These are phyloP conservation scores for Apamea monoglypha DNA, from an alignment of 2,888 invertebrate genomes.

Conservation along the genomic window DNA sequence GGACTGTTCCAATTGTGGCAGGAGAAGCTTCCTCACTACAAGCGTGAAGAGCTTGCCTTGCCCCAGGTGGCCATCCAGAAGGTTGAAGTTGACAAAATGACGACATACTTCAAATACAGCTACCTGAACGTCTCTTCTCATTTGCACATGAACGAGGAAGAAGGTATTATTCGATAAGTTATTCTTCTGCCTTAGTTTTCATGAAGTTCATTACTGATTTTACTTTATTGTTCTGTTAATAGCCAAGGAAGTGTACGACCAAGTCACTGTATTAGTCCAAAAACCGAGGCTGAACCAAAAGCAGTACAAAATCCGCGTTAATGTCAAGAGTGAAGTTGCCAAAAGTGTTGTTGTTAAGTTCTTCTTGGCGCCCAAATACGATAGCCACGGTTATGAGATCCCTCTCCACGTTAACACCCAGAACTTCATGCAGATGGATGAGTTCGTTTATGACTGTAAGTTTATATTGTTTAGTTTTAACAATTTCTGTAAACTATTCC, in stretches of 20 bases:
- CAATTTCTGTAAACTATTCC: neutral
- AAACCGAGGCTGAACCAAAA: slow-evolving; percentile 93
- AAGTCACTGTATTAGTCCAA: slow-evolving; percentile 90
- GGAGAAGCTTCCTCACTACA: slow-evolving; percentile 90
- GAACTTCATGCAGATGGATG: slow-evolving; percentile 91
- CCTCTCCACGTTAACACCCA: slow-evolving; percentile 89
- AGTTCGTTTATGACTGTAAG: slow-evolving; percentile 89
- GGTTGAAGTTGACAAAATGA: slow-evolving; percentile 91
- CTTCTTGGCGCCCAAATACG: slow-evolving; percentile 93
- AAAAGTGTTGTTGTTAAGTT: slow-evolving; percentile 90
- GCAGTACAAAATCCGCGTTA: slow-evolving; percentile 91
- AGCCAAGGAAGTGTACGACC: slow-evolving; percentile 78
- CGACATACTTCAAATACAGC: slow-evolving; percentile 93
- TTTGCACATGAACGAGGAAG: slow-evolving; percentile 83
- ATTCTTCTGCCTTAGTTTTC: neutral
- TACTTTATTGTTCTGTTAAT: slow-evolving; percentile 45
- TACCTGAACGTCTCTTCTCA: slow-evolving; percentile 91
- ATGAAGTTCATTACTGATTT: neutral
- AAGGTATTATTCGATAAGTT: slow-evolving; percentile 74
- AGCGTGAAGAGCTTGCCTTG: slow-evolving; percentile 90
- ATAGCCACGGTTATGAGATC: slow-evolving; percentile 88
- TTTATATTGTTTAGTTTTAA: slow-evolving; percentile 37
- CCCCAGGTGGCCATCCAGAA: slow-evolving; percentile 91
- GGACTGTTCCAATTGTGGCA: slow-evolving; percentile 91
- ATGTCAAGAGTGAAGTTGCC: slow-evolving; percentile 90